Evolutionary conservation across 1,140 invertebrate genomes (phyloP).

Genomic region (Camponotus pennsylvanicus): DNA sequence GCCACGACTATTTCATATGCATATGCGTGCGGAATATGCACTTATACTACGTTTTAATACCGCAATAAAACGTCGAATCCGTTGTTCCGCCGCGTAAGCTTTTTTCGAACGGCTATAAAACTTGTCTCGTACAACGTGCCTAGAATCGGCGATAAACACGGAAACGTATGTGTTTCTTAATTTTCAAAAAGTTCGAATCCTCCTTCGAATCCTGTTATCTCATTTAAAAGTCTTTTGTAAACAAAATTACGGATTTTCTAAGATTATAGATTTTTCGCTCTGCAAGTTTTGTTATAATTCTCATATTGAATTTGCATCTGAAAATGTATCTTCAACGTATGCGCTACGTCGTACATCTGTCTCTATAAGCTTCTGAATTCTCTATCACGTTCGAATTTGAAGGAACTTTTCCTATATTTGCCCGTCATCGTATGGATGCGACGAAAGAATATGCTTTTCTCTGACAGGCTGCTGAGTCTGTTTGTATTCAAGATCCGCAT

Average conservation of each 20-base stretch:
- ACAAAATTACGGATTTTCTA: background rate
- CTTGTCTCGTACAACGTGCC: background rate
- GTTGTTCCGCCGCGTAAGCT: background rate
- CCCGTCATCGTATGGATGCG: constrained; percentile 26
- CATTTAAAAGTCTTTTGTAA: too few relatives aligned
- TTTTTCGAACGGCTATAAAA: background rate
- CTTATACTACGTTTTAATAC: constrained; percentile 31
- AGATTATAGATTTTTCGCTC: constrained; percentile 4
- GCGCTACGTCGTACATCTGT: background rate
- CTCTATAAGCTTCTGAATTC: background rate
- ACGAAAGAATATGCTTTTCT: constrained; percentile 21
- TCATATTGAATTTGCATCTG: background rate
- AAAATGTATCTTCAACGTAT: background rate
- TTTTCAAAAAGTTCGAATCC: background rate
- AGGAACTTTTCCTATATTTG: constrained; percentile 35
- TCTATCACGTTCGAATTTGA: constrained; percentile 30
- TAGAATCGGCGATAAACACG: background rate
- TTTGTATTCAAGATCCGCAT: constrained; percentile 57
- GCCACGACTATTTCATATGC: constrained; percentile 40
- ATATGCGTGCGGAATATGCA: constrained; percentile 29
- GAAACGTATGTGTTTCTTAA: background rate
- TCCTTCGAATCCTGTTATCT: background rate
- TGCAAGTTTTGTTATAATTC: constrained; percentile 1
- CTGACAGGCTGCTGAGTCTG: constrained; percentile 29
- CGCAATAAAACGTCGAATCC: constrained; percentile 2